Evolutionary conservation across 2,113 vertebrate species (phyloP).

Genomic region (Vidua macroura): DNA sequence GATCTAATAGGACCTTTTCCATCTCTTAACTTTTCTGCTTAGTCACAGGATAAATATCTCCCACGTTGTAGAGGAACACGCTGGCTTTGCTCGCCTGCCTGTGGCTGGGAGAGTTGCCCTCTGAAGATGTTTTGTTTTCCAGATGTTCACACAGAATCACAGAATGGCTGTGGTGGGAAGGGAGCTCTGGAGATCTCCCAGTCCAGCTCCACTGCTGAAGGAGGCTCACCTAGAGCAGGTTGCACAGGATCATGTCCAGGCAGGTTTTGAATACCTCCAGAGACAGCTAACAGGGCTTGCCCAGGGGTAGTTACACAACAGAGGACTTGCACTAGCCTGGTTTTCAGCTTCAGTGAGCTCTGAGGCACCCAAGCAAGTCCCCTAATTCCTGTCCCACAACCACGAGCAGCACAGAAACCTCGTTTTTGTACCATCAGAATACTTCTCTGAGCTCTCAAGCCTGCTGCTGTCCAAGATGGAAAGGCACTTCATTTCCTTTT

Average conservation of each 20-base stretch:
- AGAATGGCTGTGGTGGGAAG: not conserved
- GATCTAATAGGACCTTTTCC: constrained; percentile 57
- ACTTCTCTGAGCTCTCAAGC: not conserved
- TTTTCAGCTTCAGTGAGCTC: not conserved
- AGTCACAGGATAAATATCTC: constrained; percentile 48
- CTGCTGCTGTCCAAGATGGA: not conserved
- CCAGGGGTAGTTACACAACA: not conserved
- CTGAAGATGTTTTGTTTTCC: not conserved
- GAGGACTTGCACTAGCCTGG: not conserved
- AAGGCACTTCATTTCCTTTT: not conserved
- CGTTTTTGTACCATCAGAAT: not conserved
- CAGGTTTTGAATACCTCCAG: not conserved
- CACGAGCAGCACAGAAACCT: not conserved
- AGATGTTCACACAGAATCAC: not conserved
- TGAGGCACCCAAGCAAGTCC: not conserved
- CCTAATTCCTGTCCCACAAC: not conserved
- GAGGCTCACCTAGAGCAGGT: not conserved
- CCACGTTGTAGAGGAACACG: not conserved
- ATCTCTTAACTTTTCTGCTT: constrained; percentile 55
- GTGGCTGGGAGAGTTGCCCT: not conserved
- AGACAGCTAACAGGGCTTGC: not conserved
- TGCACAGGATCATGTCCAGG: not conserved
- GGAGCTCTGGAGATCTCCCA: not conserved
- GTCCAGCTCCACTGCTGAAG: not conserved
- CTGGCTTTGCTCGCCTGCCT: not conserved